Percentiles rank a stretch among this genome's conserved stretches.
phyloP scores from a whole-genome alignment of 2,888 invertebrate species.

The Drosophila siamana region DNA sequence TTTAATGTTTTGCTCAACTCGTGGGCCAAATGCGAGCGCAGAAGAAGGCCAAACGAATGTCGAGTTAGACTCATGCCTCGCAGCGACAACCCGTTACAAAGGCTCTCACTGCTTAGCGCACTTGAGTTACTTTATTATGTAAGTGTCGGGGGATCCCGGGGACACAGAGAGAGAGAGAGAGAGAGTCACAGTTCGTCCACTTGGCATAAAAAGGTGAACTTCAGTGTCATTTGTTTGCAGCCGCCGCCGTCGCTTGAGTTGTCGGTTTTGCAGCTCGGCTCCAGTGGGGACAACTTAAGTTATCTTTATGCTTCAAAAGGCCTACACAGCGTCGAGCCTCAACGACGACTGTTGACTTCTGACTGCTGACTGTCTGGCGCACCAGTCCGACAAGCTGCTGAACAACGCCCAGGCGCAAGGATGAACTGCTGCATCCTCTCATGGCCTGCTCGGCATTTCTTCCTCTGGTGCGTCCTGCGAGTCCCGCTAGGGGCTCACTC shows the following conservation, averaged over 20 bases:
- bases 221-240: conserved; percentile 69
- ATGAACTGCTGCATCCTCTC: conserved; percentile 21
- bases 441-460: conserved; percentile 6
- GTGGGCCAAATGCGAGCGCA: too few species aligned
- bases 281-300: conserved; percentile 73
- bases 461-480: conserved; percentile 25
- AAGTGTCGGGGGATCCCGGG: conserved; percentile 50
- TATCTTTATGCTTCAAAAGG: conserved; percentile 74
- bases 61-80: conserved; percentile 16
- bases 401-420: conserved; percentile 35
- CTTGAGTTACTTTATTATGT: conserved; percentile 67
- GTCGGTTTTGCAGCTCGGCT: conserved; percentile 52
- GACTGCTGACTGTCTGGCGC: conserved; percentile 48
- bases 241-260: conserved; percentile 44
- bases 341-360: conserved; percentile 33
- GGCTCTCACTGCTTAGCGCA: conserved; percentile 63
- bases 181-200: conserved; percentile 27
- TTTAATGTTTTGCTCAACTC: conserved; percentile 47
- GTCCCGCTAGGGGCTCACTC: conserved; percentile 34
- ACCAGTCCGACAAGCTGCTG: conserved; percentile 61
- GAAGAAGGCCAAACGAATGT: conserved; percentile 9
- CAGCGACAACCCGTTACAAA: conserved; percentile 57
- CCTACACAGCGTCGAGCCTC: conserved; percentile 63
- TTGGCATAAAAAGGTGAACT: conserved; percentile 71
- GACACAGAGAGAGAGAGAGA: too few species aligned